Base-by-base conservation (phyloP, 2,888 invertebrate genomes). In the Synergus japonicus region DNA sequence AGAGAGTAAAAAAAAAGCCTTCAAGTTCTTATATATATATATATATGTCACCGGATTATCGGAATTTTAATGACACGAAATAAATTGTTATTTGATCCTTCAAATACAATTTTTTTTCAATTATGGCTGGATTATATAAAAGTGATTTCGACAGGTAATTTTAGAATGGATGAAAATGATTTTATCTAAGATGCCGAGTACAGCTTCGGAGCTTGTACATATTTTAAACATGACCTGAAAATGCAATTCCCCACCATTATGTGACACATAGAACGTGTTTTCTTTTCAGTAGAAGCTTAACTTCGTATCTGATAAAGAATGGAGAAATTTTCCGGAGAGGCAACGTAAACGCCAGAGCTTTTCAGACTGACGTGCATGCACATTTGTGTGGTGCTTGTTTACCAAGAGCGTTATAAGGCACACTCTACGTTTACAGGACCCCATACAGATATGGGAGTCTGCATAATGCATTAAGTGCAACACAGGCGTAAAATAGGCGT, bases 231-330 rank as follows among this genome's bases (percentile, higher is more conserved):
- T 13, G 63, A 13, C 13, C 12, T 22, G 22, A 64, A 37, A 37
- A 37, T 37, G 37, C 15, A 37, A 65, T n/a, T 65, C 15, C 3
- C 15, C 7, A 10, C 63, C 64, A 37, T 65, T 65, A 65, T 41
- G n/a, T 65, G 64, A 65, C 41, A 37, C 15, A 65, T 15, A 65
- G 18, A 69, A 29, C 29, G 46, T 15, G 22, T 46, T 44, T 49
- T 29, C 44, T 73, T 54, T 54, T 37, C 37, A 73, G 69, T 49
- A 69, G 37, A 54, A 54, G 54, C 54, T 73, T 73, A 73, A 73
- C 54, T 37, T 73, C 73, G 15, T 54, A 73, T 54, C 73, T 54
- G 37, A 73, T 73, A 73, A 73, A 73, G 54, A 73, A 8, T 73
- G 7, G n/a, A 73, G 37, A n/a, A 54, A 41, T 37, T 73, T 54